These are phyloP conservation scores for Gopherus evgoodei DNA, from an alignment of 2,113 vertebrate species.

Conservation along the genomic window DNA sequence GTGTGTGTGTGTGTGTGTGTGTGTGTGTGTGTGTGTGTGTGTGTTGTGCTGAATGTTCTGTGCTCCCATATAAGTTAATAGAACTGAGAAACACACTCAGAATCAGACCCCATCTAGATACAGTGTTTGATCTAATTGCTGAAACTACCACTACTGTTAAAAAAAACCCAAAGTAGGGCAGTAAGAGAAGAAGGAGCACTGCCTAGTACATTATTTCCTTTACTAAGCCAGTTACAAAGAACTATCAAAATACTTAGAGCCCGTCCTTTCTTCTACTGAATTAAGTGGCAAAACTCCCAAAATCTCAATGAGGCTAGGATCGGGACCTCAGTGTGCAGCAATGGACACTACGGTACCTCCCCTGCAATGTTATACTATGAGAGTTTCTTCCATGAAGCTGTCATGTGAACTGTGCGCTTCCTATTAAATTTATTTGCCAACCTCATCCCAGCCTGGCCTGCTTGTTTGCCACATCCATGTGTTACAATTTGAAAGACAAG, in stretches of 20 bases:
- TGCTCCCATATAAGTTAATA: background rate
- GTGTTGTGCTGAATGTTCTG: background rate
- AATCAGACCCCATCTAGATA: background rate
- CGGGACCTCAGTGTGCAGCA: background rate
- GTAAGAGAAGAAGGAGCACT: background rate
- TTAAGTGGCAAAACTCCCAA: background rate
- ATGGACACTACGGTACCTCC: background rate
- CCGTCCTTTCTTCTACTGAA: background rate
- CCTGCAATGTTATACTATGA: background rate
- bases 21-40: no score
- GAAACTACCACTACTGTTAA: background rate
- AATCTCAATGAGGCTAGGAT: background rate
- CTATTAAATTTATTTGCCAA: background rate
- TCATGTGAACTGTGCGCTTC: background rate
- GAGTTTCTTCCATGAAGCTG: background rate
- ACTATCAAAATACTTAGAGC: background rate
- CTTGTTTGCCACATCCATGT: background rate
- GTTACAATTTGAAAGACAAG: background rate
- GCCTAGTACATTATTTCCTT: background rate
- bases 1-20: no score
- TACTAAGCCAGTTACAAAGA: no score
- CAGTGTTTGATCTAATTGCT: background rate
- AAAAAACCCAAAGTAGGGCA: background rate
- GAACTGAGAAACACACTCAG: background rate
- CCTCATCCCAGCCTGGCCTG: background rate